Base-by-base conservation (phyloP, 2,888 invertebrate genomes). In the Sminthurinus aureus region DNA sequence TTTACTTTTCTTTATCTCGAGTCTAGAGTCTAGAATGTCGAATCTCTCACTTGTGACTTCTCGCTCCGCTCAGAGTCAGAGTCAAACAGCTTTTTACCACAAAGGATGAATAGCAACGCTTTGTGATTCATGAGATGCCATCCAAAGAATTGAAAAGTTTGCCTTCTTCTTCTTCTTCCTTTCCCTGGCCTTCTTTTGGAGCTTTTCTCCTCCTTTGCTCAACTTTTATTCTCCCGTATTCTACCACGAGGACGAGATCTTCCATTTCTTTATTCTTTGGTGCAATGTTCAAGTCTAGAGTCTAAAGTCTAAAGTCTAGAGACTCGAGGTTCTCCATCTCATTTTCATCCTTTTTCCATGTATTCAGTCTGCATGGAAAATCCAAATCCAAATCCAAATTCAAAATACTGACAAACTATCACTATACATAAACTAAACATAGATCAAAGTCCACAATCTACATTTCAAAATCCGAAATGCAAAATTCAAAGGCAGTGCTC, bases 81-180 rank as follows among this genome's bases (percentile, higher is more conserved):
- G 38, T 38, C 38, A 38, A 69, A 78, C 79, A 82, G 84, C 84
- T 84, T 84, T 79, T 76, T 75, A 80, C 80, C 79, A 79, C 84
- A 84, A 84, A 79, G 79, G 83, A 75, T 84, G 82, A 83, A 84
- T 79, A 82, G 84, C 77, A 82, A 82, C 80, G 84, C 84, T 84
- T 84, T 84, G 82, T 84, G 83, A 83, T 84, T 84, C 83, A 83
- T 77, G 67, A 82, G 77, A 77, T 84, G 76, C 80, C 84, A 82
- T 84, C 75, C 73, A 84, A 84, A 84, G 84, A 82, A 84, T 84
- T 84, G 84, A 84, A 84, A 84, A 81, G 81, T 81, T 82, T 24
- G 76, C 82, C 52, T 82, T 71, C 81, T 82, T 74, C 76, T 74
- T 69, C 80, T 75, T 20, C 26, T 58, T 50, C 67, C 22, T 71